These are phyloP conservation scores for Hemithea aestivaria DNA, from an alignment of 2,888 invertebrate genomes.

Conservation along the genomic window DNA sequence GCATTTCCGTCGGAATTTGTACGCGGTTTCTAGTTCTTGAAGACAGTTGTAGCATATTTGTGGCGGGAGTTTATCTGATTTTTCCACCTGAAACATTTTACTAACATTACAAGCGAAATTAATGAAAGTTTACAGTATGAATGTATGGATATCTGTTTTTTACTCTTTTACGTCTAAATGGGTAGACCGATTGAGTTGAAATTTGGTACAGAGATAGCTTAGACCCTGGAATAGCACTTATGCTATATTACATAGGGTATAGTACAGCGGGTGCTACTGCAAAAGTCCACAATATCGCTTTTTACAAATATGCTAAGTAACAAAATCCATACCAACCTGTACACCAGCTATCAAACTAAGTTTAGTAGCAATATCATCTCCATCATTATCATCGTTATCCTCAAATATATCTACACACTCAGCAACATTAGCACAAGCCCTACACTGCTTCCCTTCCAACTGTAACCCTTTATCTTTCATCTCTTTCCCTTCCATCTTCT, in stretches of 20 bases:
- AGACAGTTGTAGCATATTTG: conserved; percentile 63
- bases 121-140: too few species aligned
- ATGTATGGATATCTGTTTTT: too few species aligned
- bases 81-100: conserved; percentile 52
- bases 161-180: too few species aligned
- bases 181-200: too few species aligned
- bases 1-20: conserved; percentile 69
- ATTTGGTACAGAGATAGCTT: too few species aligned
- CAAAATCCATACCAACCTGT: conserved; percentile 44
- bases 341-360: conserved; percentile 54
- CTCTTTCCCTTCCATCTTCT: conserved; percentile 37
- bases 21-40: conserved; percentile 62
- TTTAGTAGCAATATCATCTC: conserved; percentile 53
- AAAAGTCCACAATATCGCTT: too few species aligned
- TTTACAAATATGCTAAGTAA: not conserved
- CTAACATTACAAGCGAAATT: not conserved
- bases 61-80: conserved; percentile 57
- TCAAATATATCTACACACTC: conserved; percentile 54
- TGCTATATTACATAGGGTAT: too few species aligned
- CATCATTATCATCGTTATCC: conserved; percentile 47
- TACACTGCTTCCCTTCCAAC: conserved; percentile 42
- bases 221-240: too few species aligned
- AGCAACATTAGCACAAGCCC: conserved; percentile 53
- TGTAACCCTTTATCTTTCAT: conserved; percentile 48
- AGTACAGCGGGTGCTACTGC: too few species aligned